Base-by-base conservation (phyloP, 2,113 vertebrate species). In the Zosterops borbonicus region DNA sequence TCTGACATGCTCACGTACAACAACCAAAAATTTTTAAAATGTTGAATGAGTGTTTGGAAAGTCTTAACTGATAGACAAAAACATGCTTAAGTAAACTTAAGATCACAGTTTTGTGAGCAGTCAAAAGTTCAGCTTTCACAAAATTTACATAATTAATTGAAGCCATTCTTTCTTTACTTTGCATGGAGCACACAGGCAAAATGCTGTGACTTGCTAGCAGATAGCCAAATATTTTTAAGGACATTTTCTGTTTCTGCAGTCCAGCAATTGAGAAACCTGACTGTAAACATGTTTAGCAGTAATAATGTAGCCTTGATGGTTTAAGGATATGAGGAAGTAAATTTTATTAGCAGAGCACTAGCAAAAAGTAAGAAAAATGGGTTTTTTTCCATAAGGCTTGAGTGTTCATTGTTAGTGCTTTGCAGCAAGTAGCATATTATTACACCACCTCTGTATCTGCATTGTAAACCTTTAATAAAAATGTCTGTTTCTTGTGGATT, bases 381-480 rank as follows among this genome's bases (percentile, higher is more conserved):
- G 31, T 9, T 69, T 24, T 56, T 50, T 74, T 16, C 35, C 56
- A 49, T 56, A 81, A 92, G 27, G 11, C 33, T 33, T 65, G 24
- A 81, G 50, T 90, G 67, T 77, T 90, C 7, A 11, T 44, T 69
- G 20, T 22, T 46, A 77, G n/a, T 39, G 31, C 52, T 85, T 89
- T 92, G 18, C 58, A 87, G 49, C 70, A 91, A 87, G 49, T 65
- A 75, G 41, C 12, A 16, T 84, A 68, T 82, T 70, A 50, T 68
- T 76, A 84, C 25, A 62, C 14, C 60, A 56, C 14, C 60, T 88
- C 65, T 92, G 79, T 94, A 74, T 74, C 35, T 78, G 50, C 18
- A 25, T 20, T 88, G 47, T 55, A 91, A 93, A 78, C 13, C 28
- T 90, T 56, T 50, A 95, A 94, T 95, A 96, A 96, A 97, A 89